phyloP scores from a whole-genome alignment of 2,113 vertebrate genomes.

The Dunckerocampus dactyliophorus region DNA sequence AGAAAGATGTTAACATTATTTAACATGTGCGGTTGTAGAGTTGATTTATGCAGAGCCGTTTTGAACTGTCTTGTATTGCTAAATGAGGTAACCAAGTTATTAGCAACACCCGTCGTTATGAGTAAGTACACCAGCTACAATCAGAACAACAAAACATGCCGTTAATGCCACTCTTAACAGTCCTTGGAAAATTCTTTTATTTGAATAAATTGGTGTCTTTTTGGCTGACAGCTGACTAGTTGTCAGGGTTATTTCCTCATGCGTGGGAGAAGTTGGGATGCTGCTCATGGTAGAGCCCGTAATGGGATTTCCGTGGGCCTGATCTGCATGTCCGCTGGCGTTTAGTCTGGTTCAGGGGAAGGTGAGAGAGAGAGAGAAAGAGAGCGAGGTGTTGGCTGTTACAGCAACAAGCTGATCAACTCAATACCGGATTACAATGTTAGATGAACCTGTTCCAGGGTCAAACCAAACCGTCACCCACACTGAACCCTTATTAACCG shows the following conservation, averaged over 20 bases:
- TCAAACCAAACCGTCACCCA: background rate
- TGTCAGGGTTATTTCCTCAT: background rate
- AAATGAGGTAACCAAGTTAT: too few relatives aligned
- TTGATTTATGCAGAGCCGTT: too few relatives aligned
- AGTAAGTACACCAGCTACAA: too few relatives aligned
- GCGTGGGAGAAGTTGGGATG: too few relatives aligned
- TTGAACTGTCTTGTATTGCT: too few relatives aligned
- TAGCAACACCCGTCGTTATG: too few relatives aligned
- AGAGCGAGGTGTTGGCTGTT: constrained; percentile 4
- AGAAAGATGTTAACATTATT: too few relatives aligned
- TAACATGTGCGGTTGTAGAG: too few relatives aligned
- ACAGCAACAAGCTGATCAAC: constrained; percentile 35
- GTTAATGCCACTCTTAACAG: too few relatives aligned
- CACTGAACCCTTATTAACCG: background rate
- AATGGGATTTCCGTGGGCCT: constrained; percentile 30
- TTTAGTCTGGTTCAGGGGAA: constrained; percentile 3
- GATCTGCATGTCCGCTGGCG: constrained; percentile 5
- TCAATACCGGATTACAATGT: constrained; percentile 36
- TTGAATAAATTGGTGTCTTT: background rate
- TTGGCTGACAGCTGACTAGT: background rate
- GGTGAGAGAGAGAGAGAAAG: constrained; percentile 15
- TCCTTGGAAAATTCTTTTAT: too few relatives aligned
- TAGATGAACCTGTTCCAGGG: constrained; percentile 21
- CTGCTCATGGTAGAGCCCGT: constrained; percentile 2
- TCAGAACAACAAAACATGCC: too few relatives aligned